Conservation (phyloP, 2,113 vertebrate species). For the Limanda limanda region DNA sequence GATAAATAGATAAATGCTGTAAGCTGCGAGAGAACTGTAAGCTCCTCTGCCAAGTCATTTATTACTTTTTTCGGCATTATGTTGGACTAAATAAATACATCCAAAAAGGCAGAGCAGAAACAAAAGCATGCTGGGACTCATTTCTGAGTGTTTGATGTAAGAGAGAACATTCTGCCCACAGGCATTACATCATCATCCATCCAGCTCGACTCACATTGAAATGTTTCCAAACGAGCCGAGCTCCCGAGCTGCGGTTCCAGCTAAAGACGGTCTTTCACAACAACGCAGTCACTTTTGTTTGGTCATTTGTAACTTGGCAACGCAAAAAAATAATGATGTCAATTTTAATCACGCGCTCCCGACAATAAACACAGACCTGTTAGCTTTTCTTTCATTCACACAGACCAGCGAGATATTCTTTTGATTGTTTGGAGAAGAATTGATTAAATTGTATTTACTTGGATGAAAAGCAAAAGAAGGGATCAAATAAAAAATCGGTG, state of each 20-base stretch:
- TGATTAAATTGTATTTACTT: no score
- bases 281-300: not conserved
- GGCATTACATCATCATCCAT: slow-evolving; percentile 62
- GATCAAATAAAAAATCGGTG: not conserved
- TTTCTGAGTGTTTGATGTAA: slow-evolving; percentile 59
- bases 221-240: slow-evolving; percentile 21
- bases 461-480: not conserved
- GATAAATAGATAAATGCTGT: slow-evolving; percentile 50
- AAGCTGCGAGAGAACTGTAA: slow-evolving; percentile 19
- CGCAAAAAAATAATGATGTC: slow-evolving; percentile 1
- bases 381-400: not conserved
- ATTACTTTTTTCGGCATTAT: slow-evolving; percentile 42
- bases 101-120: slow-evolving; percentile 43
- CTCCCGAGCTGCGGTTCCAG: slow-evolving; percentile 4
- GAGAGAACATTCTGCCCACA: slow-evolving; percentile 47
- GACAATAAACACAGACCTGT: not conserved
- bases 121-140: slow-evolving; percentile 58
- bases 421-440: not conserved
- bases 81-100: slow-evolving; percentile 52
- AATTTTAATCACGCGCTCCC: not conserved
- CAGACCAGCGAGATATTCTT: not conserved
- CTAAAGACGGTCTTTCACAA: slow-evolving; percentile 18
- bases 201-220: slow-evolving; percentile 17
- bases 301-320: slow-evolving; percentile 16
- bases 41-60: slow-evolving; percentile 37